Conservation (phyloP, 2,888 invertebrate genomes). For the Tetheella fluctuosa region DNA sequence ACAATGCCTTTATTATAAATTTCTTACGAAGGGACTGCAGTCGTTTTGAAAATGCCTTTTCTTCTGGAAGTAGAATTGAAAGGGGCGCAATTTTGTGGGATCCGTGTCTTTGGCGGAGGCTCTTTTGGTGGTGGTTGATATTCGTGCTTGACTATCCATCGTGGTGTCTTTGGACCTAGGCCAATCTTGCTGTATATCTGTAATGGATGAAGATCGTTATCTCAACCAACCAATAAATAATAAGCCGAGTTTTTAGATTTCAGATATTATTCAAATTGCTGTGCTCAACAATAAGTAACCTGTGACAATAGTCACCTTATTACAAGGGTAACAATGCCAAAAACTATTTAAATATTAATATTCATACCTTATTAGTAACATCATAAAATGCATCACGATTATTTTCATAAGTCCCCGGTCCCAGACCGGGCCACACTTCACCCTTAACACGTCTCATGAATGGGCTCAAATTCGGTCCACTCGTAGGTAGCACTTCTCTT, state of each 20-base stretch:
- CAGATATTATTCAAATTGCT: no score
- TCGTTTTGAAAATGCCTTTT: constrained; percentile 58
- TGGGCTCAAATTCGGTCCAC: constrained; percentile 68
- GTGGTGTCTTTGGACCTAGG: constrained; percentile 61
- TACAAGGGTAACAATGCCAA: no score
- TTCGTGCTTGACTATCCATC: constrained; percentile 65
- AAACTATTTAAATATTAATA: no score
- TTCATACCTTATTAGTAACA: constrained; percentile 59
- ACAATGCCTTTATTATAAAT: no score
- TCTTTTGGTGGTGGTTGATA: constrained; percentile 72
- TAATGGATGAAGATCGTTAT: constrained; percentile 15
- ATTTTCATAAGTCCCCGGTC: constrained; percentile 62
- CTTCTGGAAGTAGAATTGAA: constrained; percentile 72
- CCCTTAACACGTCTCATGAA: constrained; percentile 73
- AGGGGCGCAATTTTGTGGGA: constrained; percentile 66
- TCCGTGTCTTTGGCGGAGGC: constrained; percentile 36
- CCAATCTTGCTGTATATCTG: constrained; percentile 68
- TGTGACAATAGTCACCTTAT: no score
- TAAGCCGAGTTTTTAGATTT: no score
- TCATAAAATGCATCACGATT: constrained; percentile 66
- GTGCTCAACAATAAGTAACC: no score
- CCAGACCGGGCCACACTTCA: constrained; percentile 58
- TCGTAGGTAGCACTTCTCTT: constrained; percentile 72
- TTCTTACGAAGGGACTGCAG: constrained; percentile 67
- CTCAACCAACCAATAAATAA: background rate